Conservation (phyloP, 2,113 vertebrate genomes). For the Brachyhypopomus gauderio region DNA sequence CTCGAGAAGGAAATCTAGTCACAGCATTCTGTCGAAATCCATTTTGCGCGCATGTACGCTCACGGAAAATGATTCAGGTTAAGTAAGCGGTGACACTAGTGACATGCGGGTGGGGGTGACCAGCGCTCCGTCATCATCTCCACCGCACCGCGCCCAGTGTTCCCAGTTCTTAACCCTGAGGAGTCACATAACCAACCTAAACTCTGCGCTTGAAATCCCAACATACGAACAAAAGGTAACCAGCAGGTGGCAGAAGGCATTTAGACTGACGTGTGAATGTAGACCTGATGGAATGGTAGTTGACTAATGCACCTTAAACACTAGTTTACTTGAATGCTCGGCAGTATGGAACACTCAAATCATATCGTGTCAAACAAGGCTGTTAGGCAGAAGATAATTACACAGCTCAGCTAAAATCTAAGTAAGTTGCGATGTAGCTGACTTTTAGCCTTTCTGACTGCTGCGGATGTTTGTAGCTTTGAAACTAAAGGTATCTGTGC, state of each 20-base stretch:
- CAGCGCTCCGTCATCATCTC: not conserved
- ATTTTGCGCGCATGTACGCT: too few relatives aligned
- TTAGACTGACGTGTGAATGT: constrained; percentile 5
- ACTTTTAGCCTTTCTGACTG: not conserved
- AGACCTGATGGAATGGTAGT: not conserved
- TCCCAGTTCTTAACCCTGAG: not conserved
- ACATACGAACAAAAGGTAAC: constrained; percentile 2
- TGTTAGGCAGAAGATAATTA: constrained; percentile 11
- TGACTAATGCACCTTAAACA: constrained; percentile 43
- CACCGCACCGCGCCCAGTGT: not conserved
- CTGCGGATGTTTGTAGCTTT: not conserved
- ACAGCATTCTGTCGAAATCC: too few relatives aligned
- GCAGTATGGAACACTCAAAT: constrained; percentile 4
- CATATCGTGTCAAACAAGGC: constrained; percentile 20
- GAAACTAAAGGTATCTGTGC: not conserved
- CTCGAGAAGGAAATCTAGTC: too few relatives aligned
- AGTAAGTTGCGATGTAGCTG: constrained; percentile 13
- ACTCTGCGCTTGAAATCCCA: not conserved
- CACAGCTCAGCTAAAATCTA: not conserved
- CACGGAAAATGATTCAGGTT: too few relatives aligned
- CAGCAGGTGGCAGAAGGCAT: constrained; percentile 14
- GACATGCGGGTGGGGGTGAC: not conserved
- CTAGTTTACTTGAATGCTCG: constrained; percentile 32
- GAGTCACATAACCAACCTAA: constrained; percentile 11
- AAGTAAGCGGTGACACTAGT: too few relatives aligned